Conservation (phyloP, 2,888 invertebrate genomes). For the Stratiomys singularior region DNA sequence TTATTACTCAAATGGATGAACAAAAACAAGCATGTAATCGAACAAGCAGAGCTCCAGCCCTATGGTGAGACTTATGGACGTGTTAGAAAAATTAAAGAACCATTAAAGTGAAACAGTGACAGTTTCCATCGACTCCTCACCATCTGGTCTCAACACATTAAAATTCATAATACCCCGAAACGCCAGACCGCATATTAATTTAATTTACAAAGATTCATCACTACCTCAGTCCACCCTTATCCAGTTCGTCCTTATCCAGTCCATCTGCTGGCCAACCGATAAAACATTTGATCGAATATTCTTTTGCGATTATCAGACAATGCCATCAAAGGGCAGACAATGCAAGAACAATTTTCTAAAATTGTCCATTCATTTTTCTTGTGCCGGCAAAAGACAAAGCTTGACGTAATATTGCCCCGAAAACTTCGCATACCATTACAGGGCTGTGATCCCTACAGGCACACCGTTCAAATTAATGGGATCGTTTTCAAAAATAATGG, state of each 20-base stretch:
- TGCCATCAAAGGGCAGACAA: not conserved
- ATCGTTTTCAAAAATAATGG: constrained; percentile 43
- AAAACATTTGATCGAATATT: constrained; percentile 26
- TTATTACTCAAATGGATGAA: no score
- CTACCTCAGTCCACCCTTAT: not conserved
- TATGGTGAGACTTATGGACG: no score
- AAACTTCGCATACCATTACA: constrained; percentile 14
- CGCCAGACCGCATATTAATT: constrained; percentile 4
- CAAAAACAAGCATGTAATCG: no score
- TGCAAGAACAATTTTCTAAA: constrained; percentile 20
- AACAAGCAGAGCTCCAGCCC: no score
- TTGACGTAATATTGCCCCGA: not conserved
- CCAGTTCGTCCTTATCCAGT: not conserved
- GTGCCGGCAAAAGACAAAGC: constrained; percentile 29
- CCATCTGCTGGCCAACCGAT: not conserved
- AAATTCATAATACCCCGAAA: no score
- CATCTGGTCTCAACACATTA: no score
- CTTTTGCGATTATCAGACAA: constrained; percentile 23
- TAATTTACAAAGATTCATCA: constrained; percentile 22
- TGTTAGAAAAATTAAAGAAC: no score
- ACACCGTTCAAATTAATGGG: constrained; percentile 43
- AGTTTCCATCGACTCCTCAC: no score
- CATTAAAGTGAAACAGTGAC: no score
- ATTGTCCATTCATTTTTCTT: constrained; percentile 19
- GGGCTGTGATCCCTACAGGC: not conserved